Evolutionary conservation across 2,888 invertebrate species (phyloP).

Genomic region (Apotomis betuletana): DNA sequence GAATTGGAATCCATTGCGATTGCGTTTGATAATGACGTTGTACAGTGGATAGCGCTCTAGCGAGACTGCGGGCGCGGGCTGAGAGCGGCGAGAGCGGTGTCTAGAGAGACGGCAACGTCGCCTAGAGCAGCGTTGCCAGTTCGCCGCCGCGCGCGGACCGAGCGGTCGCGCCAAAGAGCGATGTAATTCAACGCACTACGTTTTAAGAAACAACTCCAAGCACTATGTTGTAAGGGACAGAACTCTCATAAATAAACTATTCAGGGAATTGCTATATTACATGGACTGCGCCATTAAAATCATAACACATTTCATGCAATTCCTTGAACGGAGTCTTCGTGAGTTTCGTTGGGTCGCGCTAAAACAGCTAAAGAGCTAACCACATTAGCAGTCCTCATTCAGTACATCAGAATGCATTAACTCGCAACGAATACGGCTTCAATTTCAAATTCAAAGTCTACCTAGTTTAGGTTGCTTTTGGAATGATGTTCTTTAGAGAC

Average conservation of each 20-base stretch:
- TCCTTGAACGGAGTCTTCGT: too few species aligned
- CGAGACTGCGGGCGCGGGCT: slow-evolving; percentile 70
- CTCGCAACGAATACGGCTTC: background rate
- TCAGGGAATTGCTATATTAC: too few species aligned
- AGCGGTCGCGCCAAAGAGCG: slow-evolving; percentile 54
- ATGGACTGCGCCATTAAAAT: too few species aligned
- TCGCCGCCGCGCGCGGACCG: slow-evolving; percentile 39
- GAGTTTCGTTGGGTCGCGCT: slow-evolving; percentile 45
- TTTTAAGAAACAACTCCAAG: too few species aligned
- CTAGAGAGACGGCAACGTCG: slow-evolving; percentile 70
- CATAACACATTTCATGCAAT: too few species aligned
- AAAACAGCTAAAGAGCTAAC: slow-evolving; percentile 59
- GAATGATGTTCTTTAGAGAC: background rate
- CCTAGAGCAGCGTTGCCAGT: slow-evolving; percentile 58
- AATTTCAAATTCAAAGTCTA: background rate
- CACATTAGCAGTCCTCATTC: slow-evolving; percentile 55
- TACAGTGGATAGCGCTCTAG: slow-evolving; percentile 70
- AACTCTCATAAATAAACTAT: too few species aligned
- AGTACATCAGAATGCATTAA: slow-evolving; percentile 2
- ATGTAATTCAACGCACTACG: too few species aligned
- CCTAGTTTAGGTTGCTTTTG: slow-evolving; percentile 3
- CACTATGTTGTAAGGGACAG: too few species aligned
- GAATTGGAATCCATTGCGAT: slow-evolving; percentile 69
- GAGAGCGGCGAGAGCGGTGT: slow-evolving; percentile 73
- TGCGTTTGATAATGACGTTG: slow-evolving; percentile 55